These are phyloP conservation scores for Propithecus deckenii DNA, from an alignment of 2,797 vertebrate species.

Conservation along the genomic window DNA sequence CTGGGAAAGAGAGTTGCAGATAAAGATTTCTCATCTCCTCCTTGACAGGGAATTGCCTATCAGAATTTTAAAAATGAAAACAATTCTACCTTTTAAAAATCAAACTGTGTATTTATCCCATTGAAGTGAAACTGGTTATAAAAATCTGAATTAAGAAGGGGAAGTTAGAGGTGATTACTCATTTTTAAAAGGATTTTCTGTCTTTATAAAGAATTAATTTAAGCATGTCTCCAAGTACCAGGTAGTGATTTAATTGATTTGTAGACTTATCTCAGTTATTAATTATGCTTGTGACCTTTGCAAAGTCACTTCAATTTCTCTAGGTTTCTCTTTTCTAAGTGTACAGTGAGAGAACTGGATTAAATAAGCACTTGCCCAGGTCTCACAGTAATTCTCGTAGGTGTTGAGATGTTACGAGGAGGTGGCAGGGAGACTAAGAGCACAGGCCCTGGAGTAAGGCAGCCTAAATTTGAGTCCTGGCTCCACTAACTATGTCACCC, in stretches of 20 bases:
- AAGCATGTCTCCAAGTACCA: conserved; percentile 30
- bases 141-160: conserved; percentile 13
- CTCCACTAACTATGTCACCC: neutral
- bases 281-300: conserved; percentile 2
- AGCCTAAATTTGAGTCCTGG: neutral
- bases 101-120: neutral
- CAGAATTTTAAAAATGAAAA: conserved; percentile 11
- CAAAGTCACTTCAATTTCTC: conserved; percentile 11
- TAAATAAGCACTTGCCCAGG: neutral
- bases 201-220: conserved; percentile 13
- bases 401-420: neutral
- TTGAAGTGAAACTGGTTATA: neutral
- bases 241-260: neutral
- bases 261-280: neutral
- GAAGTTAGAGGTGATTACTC: neutral
- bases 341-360: neutral
- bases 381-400: neutral
- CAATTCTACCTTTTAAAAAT: conserved; percentile 34
- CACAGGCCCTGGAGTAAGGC: neutral
- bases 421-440: neutral
- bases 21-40: neutral
- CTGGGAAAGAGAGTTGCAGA: neutral
- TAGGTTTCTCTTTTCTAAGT: neutral
- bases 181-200: conserved; percentile 36
- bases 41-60: neutral